Evolutionary conservation across 2,888 invertebrate species (phyloP).

Genomic region (Tetragonula carbonaria): DNA sequence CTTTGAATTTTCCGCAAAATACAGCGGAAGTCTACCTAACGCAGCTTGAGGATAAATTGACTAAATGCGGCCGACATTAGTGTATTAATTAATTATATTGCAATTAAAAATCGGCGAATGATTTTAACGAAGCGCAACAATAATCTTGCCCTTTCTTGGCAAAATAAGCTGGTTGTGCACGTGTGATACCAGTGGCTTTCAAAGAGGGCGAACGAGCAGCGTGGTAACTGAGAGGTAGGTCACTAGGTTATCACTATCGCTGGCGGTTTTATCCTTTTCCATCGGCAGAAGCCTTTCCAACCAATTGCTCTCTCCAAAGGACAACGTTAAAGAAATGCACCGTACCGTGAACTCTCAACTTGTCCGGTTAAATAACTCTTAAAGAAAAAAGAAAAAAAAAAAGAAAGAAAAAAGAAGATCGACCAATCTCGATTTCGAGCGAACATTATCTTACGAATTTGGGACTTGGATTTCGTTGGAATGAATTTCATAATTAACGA

Average conservation of each 20-base stretch:
- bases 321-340: slow-evolving; percentile 58
- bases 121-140: slow-evolving; percentile 52
- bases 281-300: slow-evolving; percentile 71
- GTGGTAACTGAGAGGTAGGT: slow-evolving; percentile 72
- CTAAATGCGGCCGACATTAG: not conserved
- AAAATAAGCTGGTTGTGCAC: slow-evolving; percentile 57
- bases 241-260: slow-evolving; percentile 77
- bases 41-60: not conserved
- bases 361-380: slow-evolving; percentile 53
- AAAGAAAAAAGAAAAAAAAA: slow-evolving; percentile 3
- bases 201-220: slow-evolving; percentile 47
- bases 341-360: slow-evolving; percentile 33
- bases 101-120: not conserved
- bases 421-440: not conserved
- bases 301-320: slow-evolving; percentile 73
- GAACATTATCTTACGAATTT: not conserved
- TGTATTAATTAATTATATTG: not conserved
- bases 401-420: slow-evolving; percentile 6
- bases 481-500: too few relatives aligned
- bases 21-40: too few relatives aligned
- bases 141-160: slow-evolving; percentile 58
- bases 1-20: too few relatives aligned
- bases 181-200: slow-evolving; percentile 38
- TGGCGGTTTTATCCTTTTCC: slow-evolving; percentile 64
- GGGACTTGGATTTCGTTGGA: not conserved